Conservation (phyloP, 1,140 invertebrate genomes). For the Thereuonema tuberculata region DNA sequence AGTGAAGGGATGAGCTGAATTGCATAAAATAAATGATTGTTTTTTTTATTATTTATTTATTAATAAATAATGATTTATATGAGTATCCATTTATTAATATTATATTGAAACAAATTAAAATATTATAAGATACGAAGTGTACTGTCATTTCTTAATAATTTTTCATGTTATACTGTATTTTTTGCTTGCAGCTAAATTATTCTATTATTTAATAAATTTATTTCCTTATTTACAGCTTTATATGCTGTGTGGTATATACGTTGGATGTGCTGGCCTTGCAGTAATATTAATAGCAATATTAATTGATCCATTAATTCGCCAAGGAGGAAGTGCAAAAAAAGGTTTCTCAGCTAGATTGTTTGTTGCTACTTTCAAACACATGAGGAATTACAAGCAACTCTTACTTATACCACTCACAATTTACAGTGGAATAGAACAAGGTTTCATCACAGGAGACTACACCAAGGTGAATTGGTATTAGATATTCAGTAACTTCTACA, state of each 20-base stretch:
- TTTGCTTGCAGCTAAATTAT: too few species aligned
- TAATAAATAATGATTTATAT: too few species aligned
- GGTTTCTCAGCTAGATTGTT: constrained; percentile 52
- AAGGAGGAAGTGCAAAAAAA: constrained; percentile 61
- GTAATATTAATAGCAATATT: constrained; percentile 71
- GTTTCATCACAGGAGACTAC: constrained; percentile 86
- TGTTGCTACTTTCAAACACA: constrained; percentile 75
- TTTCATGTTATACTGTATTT: too few species aligned
- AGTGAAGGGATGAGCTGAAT: too few species aligned
- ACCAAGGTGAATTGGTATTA: constrained; percentile 57
- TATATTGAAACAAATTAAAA: too few species aligned
- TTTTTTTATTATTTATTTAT: too few species aligned
- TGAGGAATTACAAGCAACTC: constrained; percentile 64
- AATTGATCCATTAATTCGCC: constrained; percentile 70
- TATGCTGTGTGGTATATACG: constrained; percentile 74
- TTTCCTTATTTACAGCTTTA: constrained; percentile 48
- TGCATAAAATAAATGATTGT: too few species aligned
- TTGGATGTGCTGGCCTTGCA: constrained; percentile 68
- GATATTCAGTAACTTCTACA: too few species aligned
- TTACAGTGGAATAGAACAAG: constrained; percentile 95
- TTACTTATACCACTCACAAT: constrained; percentile 87
- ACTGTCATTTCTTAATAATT: too few species aligned
- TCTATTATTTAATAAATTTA: too few species aligned
- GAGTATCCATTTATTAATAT: too few species aligned
- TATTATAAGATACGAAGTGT: too few species aligned